Evolutionary conservation across 1,140 invertebrate species (phyloP).

Genomic region (Mercenaria mercenaria): DNA sequence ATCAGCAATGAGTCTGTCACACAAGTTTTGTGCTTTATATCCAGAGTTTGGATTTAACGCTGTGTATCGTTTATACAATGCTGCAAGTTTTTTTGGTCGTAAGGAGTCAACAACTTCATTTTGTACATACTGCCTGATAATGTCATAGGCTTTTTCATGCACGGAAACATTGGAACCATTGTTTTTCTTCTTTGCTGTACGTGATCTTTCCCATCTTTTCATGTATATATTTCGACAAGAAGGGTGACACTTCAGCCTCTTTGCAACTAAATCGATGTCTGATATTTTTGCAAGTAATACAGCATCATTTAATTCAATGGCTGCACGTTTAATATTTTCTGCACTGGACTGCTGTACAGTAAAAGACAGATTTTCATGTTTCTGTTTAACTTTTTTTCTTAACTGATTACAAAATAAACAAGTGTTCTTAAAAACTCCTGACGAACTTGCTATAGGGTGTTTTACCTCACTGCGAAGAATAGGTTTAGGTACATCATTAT

Average conservation of each 20-base stretch:
- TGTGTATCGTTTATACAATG: too few relatives aligned
- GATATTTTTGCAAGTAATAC: too few relatives aligned
- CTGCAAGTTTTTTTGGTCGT: background rate
- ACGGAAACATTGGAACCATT: background rate
- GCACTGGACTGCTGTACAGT: background rate
- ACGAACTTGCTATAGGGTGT: too few relatives aligned
- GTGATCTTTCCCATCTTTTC: too few relatives aligned
- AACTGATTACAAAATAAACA: too few relatives aligned
- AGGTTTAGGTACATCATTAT: too few relatives aligned
- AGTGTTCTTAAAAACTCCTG: too few relatives aligned
- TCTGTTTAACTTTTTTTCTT: too few relatives aligned
- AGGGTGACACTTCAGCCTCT: too few relatives aligned
- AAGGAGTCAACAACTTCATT: background rate
- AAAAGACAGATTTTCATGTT: background rate
- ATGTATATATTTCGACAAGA: too few relatives aligned
- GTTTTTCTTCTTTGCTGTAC: background rate
- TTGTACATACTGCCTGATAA: background rate
- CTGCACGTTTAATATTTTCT: background rate
- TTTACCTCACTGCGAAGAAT: too few relatives aligned
- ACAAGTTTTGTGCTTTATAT: background rate
- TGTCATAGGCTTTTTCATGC: background rate
- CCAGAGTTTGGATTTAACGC: background rate
- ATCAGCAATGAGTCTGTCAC: too few relatives aligned
- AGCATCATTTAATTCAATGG: background rate
- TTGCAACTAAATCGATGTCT: background rate